Evolutionary conservation across 2,888 invertebrate genomes (phyloP).

Genomic region (Macropis europaea): DNA sequence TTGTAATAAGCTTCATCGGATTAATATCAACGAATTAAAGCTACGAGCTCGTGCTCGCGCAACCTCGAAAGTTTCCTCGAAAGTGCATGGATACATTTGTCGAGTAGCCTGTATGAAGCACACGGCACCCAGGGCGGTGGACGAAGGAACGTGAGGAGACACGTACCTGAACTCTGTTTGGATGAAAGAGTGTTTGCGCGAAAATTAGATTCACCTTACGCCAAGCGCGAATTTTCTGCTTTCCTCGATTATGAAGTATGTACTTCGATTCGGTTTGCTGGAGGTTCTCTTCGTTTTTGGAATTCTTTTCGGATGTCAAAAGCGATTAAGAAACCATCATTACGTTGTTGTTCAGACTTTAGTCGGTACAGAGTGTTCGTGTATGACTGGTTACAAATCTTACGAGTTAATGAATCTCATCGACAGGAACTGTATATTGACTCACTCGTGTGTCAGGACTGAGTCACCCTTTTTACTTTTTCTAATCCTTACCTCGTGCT

Average conservation of each 20-base stretch:
- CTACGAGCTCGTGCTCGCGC: not conserved
- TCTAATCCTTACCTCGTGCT: too few relatives aligned
- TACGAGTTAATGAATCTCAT: too few relatives aligned
- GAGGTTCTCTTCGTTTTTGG: too few relatives aligned
- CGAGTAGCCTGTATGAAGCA: not conserved
- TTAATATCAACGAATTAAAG: conserved; percentile 25
- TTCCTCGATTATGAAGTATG: conserved; percentile 11
- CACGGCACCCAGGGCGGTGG: not conserved
- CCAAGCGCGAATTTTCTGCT: not conserved
- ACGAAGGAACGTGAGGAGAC: not conserved
- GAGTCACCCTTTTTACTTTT: too few relatives aligned
- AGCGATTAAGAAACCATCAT: too few relatives aligned
- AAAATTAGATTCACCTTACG: conserved; percentile 9
- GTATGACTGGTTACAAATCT: too few relatives aligned
- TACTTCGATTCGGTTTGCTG: not conserved
- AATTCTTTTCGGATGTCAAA: too few relatives aligned
- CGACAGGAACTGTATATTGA: too few relatives aligned
- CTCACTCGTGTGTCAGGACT: too few relatives aligned
- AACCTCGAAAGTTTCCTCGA: not conserved
- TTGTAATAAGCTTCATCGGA: conserved; percentile 16
- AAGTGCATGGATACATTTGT: not conserved
- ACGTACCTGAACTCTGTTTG: not conserved
- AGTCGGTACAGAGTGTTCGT: too few relatives aligned
- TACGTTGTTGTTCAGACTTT: too few relatives aligned
- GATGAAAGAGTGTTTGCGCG: conserved; percentile 15